These are phyloP conservation scores for Himalopsyche anomala DNA, from an alignment of 2,888 invertebrate genomes.

Conservation along the genomic window DNA sequence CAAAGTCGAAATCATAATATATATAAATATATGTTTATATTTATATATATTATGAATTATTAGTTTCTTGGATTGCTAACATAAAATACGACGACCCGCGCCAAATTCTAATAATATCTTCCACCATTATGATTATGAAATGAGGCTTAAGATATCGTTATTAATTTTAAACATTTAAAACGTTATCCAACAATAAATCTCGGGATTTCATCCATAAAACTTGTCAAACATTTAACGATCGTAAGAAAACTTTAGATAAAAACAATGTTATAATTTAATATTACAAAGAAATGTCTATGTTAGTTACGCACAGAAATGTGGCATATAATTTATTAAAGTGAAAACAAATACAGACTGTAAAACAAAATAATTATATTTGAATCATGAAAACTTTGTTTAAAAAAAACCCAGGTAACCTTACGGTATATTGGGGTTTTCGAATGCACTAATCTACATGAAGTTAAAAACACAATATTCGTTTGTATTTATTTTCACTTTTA, in stretches of 20 bases:
- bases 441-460: too few species aligned
- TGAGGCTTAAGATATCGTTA: not conserved
- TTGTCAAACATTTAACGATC: constrained; percentile 30
- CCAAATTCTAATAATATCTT: not conserved
- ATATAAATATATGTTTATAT: too few species aligned
- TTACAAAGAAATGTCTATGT: not conserved
- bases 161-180: not conserved
- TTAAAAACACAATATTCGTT: too few species aligned
- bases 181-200: not conserved
- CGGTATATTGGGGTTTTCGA: too few species aligned
- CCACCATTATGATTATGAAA: not conserved
- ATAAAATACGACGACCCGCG: not conserved
- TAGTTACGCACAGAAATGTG: too few species aligned
- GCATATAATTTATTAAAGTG: too few species aligned
- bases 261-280: not conserved
- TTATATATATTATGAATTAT: not conserved
- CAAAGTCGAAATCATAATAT: too few species aligned
- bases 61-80: not conserved
- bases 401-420: too few species aligned
- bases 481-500: too few species aligned
- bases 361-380: too few species aligned
- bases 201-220: not conserved
- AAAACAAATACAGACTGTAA: too few species aligned
- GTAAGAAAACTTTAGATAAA: not conserved
- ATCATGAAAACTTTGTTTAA: too few species aligned